phyloP scores from a whole-genome alignment of 2,888 invertebrate genomes.

The Meganola albula region DNA sequence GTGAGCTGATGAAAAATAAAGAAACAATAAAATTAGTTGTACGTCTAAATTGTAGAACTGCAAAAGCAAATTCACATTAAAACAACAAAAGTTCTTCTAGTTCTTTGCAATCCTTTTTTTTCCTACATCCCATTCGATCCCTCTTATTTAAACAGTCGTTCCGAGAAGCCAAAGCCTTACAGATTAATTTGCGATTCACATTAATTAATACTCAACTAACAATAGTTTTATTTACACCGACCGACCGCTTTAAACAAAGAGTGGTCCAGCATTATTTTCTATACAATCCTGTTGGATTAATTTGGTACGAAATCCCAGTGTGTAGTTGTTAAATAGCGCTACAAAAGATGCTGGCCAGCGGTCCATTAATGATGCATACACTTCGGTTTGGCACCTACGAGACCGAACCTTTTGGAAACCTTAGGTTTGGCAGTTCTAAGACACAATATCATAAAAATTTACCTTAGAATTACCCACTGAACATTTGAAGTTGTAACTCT shows the following conservation, averaged over 20 bases:
- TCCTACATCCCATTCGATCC: slow-evolving; percentile 17
- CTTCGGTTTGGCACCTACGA: slow-evolving; percentile 56
- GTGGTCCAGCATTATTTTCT: slow-evolving; percentile 57
- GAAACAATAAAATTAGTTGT: no score
- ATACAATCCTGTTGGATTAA: slow-evolving; percentile 62
- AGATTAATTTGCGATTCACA: slow-evolving; percentile 53
- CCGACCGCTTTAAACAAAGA: slow-evolving; percentile 51
- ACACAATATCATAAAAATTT: slow-evolving; percentile 17
- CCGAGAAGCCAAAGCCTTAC: slow-evolving; percentile 33
- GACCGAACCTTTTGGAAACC: slow-evolving; percentile 44
- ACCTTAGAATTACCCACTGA: slow-evolving; percentile 8
- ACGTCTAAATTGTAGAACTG: no score
- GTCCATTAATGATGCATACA: slow-evolving; percentile 65
- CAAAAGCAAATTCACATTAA: no score
- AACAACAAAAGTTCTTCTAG: no score
- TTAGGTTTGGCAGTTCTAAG: slow-evolving; percentile 40
- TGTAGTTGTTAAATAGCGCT: slow-evolving; percentile 68
- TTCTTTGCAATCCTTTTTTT: no score
- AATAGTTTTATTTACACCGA: slow-evolving; percentile 63
- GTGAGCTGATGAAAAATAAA: no score
- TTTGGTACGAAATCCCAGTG: slow-evolving; percentile 47
- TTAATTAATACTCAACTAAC: slow-evolving; percentile 59
- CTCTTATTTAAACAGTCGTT: slow-evolving; percentile 21
- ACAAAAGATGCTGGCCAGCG: slow-evolving; percentile 65
- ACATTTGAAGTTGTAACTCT: no score